Conservation (phyloP, 1,140 invertebrate species). For the Cyrtorhinus lividipennis region DNA sequence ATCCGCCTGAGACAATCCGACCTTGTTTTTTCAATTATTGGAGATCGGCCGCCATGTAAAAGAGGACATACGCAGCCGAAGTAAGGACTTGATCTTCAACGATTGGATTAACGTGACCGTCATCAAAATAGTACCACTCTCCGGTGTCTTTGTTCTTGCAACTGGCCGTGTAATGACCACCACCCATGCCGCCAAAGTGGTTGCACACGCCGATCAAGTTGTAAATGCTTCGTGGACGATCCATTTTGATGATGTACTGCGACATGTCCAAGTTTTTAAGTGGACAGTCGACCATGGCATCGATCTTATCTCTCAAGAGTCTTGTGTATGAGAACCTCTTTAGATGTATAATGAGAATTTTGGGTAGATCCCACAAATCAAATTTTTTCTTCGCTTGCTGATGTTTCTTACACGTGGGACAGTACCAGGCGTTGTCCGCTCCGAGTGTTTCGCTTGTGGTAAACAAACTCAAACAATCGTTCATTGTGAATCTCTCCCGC, state of each 20-base stretch:
- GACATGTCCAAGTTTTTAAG: constrained; percentile 34
- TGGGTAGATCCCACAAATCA: constrained; percentile 77
- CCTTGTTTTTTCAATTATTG: no score
- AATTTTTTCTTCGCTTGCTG: constrained; percentile 75
- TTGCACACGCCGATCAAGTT: constrained; percentile 41
- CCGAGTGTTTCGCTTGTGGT: constrained; percentile 24
- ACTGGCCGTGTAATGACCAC: constrained; percentile 42
- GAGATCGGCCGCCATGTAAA: not conserved
- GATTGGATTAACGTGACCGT: constrained; percentile 32
- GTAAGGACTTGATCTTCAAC: not conserved
- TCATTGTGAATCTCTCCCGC: constrained; percentile 12
- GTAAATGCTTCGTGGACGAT: constrained; percentile 30
- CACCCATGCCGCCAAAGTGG: constrained; percentile 37
- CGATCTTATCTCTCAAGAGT: constrained; percentile 36
- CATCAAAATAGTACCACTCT: constrained; percentile 46
- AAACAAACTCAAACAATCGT: constrained; percentile 23
- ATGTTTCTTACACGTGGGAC: constrained; percentile 61
- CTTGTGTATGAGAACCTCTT: constrained; percentile 36
- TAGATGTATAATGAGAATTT: constrained; percentile 47
- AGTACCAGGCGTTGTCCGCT: constrained; percentile 34
- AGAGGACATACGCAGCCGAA: constrained; percentile 8
- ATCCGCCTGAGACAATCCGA: no score
- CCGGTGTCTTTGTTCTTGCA: constrained; percentile 34
- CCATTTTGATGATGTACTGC: constrained; percentile 28
- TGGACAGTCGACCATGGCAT: constrained; percentile 38